Evolutionary conservation across 2,113 vertebrate genomes (phyloP), one percentile per base, ranked within the genome.

Genomic region (Athene noctua): DNA sequence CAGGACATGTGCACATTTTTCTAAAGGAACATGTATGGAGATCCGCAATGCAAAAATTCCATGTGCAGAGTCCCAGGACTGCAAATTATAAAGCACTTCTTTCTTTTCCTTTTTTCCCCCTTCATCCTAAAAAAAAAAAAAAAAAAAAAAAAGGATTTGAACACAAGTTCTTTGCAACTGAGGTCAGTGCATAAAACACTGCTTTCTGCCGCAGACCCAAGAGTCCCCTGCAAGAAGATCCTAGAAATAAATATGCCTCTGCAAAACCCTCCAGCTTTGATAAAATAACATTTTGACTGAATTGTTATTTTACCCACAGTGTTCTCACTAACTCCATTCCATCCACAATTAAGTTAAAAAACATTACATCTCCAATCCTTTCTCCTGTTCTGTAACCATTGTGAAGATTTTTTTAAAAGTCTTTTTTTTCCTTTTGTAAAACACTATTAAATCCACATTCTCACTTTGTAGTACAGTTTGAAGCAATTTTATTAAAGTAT

Each of bases 281-380:
- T 70, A 92, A 82, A 92, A 95, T 62, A 96, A 83, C 27, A 73
- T 90, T 94, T 90, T 80, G 78, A 82, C 54, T 80, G 62, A 82
- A 90, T 66, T 85, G 80, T 66, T 95, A 42, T 88, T 95, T 96
- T 93, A 95, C 74, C 42, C 70, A 72, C 36, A 75, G 62, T 46
- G 52, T 72, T 92, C 65, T 46, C 55, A 55, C 68, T 81, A 94
- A 87, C 83, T 84, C 59, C 4, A 32, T 83, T 95, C 68, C 59
- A 84, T 44, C 57, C 71, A 86, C 73, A 89, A 93, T 85, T 92
- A 94, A 88, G 67, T 94, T 86, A 94, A 93, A 79, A 94, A 65
- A 30, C 46, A 58, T 70, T 86, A 66, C 25, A n/a, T 59, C 51
- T 82, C 38, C 51, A 87, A 74, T 73, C 30, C 13, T 67, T 88